Percentiles rank a stretch among this genome's conserved stretches.
phyloP scores from a whole-genome alignment of 2,113 vertebrate species.

The Patagioenas fasciata region DNA sequence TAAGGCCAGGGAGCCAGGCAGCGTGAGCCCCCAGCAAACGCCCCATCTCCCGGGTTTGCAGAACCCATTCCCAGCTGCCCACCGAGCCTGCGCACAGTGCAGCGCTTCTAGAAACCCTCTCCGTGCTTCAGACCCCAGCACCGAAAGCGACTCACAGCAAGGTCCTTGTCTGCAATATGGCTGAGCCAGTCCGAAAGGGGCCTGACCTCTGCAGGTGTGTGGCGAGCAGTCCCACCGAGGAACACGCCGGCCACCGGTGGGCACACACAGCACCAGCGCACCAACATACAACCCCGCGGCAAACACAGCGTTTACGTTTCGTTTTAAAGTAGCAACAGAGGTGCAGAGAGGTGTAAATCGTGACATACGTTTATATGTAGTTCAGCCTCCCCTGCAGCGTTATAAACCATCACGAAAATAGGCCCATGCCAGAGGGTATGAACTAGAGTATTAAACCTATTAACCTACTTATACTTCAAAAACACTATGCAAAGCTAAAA shows the following conservation, averaged over 20 bases:
- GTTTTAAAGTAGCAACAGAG: neutral
- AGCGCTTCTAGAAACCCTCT: neutral
- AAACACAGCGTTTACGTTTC: neutral
- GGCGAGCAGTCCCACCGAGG: rapidly evolving
- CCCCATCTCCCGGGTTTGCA: neutral
- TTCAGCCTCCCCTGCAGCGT: neutral
- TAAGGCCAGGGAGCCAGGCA: neutral
- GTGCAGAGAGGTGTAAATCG: neutral
- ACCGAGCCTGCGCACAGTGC: neutral
- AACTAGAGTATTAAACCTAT: neutral
- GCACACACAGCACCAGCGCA: neutral
- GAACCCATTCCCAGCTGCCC: neutral
- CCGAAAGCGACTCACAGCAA: neutral
- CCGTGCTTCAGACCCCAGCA: neutral
- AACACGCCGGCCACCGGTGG: neutral
- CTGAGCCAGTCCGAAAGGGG: neutral
- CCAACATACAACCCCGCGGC: neutral
- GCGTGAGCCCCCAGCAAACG: neutral
- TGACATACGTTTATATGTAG: neutral
- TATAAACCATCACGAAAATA: neutral
- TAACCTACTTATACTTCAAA: neutral
- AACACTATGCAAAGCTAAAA: neutral
- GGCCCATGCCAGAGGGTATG: neutral
- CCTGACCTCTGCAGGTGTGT: neutral
- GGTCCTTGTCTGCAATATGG: no score